A percentile compares a stretch with the other conserved stretches of the same genome.
phyloP scores from a whole-genome alignment of 2,113 vertebrate species.

The Apteryx owenii region DNA sequence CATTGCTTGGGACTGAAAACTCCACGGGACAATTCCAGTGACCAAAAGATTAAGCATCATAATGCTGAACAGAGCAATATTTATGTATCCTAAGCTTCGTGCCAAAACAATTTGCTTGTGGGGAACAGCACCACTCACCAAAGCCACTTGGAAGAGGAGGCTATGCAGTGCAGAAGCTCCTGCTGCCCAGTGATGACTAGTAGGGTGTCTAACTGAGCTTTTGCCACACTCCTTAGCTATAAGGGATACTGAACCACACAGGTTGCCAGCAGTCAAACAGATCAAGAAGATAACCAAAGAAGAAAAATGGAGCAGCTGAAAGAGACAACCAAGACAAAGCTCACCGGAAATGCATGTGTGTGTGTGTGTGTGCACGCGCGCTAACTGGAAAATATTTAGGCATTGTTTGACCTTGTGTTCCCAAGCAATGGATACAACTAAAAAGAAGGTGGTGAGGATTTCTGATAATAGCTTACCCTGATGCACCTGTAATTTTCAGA shows the following conservation, averaged over 20 bases:
- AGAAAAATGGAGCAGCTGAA: neutral
- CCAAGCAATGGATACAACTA: neutral
- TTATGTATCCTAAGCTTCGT: neutral
- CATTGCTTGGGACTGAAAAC: neutral
- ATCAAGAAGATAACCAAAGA: neutral
- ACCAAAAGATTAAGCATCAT: neutral
- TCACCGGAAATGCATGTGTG: neutral
- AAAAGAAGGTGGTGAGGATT: neutral
- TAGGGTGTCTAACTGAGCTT: neutral
- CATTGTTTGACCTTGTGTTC: neutral
- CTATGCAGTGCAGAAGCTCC: neutral
- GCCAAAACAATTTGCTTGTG: neutral
- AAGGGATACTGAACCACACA: neutral
- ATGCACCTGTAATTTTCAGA: neutral
- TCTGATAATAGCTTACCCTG: neutral
- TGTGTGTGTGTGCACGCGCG: too few relatives aligned
- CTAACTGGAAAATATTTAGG: neutral
- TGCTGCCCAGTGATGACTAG: neutral
- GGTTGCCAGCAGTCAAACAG: neutral
- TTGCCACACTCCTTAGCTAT: neutral
- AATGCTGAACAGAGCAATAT: neutral
- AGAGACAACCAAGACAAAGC: neutral
- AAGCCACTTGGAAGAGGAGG: neutral
- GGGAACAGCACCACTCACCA: neutral
- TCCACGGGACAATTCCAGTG: accelerated